A percentile compares a stretch with the other conserved stretches of the same genome.
These are phyloP conservation scores for Lethocerus indicus DNA, from an alignment of 1,140 invertebrate genomes.

Conservation along the genomic window DNA sequence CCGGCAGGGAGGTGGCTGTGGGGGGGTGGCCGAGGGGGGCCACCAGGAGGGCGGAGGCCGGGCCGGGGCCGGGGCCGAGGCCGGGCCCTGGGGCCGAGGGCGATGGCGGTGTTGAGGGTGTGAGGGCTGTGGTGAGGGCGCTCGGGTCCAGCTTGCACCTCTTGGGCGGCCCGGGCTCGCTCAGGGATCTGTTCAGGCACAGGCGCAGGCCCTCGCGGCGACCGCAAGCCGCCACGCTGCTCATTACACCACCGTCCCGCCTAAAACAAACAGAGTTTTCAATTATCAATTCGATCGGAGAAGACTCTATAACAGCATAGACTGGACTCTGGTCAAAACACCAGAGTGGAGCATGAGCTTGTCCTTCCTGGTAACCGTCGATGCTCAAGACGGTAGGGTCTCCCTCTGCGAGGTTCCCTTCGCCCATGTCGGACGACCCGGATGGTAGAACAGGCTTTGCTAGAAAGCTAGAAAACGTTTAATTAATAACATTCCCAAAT, in stretches of 20 bases:
- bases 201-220: slow-evolving; percentile 37
- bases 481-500: no score
- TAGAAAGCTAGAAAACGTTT: no score
- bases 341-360: no score
- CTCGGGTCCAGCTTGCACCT: slow-evolving; percentile 35
- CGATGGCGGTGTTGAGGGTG: slow-evolving; percentile 20
- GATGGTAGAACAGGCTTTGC: no score
- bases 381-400: no score
- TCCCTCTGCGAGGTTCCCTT: no score
- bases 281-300: no score
- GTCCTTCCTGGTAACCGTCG: no score
- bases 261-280: no score
- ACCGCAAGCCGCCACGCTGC: slow-evolving; percentile 19
- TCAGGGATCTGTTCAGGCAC: slow-evolving; percentile 37
- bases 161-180: slow-evolving; percentile 38
- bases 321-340: no score
- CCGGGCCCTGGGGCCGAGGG: slow-evolving; percentile 24
- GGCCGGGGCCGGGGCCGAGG: slow-evolving; percentile 22
- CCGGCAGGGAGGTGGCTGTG: slow-evolving; percentile 22
- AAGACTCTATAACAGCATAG: no score
- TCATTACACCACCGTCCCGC: slow-evolving; percentile 2
- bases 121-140: slow-evolving; percentile 22
- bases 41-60: slow-evolving; percentile 18
- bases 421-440: no score
- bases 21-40: slow-evolving; percentile 22